These are phyloP conservation scores for Macroteleia sp. DNA, from an alignment of 2,888 invertebrate genomes.

Conservation along the genomic window DNA sequence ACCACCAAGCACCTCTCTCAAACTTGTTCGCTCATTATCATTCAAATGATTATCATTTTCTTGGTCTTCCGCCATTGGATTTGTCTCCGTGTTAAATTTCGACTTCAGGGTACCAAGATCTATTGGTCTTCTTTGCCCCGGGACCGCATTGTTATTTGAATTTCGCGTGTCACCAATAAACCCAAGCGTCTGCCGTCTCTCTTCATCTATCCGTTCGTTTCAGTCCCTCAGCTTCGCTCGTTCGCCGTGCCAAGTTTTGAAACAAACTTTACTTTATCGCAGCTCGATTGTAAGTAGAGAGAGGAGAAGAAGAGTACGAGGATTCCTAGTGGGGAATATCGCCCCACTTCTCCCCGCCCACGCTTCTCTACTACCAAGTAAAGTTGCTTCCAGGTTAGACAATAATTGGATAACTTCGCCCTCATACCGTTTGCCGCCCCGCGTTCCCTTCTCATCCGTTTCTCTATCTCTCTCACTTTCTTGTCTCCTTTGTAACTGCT, in stretches of 20 bases:
- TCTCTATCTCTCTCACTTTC: slow-evolving; percentile 4
- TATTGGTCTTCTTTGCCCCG: neutral
- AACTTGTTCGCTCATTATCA: slow-evolving; percentile 32
- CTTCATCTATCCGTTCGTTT: slow-evolving; percentile 32
- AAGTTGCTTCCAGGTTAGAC: slow-evolving; percentile 84
- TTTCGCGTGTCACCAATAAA: slow-evolving; percentile 62
- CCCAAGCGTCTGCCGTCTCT: slow-evolving; percentile 26
- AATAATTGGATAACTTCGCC: slow-evolving; percentile 84
- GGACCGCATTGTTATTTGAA: slow-evolving; percentile 51
- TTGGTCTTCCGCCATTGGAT: neutral
- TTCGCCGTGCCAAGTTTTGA: slow-evolving; percentile 74
- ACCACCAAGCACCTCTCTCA: slow-evolving; percentile 8
- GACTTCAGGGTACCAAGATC: neutral
- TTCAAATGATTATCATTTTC: slow-evolving; percentile 29
- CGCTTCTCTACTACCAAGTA: slow-evolving; percentile 74
- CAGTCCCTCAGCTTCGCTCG: slow-evolving; percentile 36
- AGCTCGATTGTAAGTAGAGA: slow-evolving; percentile 71
- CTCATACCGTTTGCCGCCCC: slow-evolving; percentile 74
- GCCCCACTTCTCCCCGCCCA: slow-evolving; percentile 57
- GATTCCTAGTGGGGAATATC: slow-evolving; percentile 65
- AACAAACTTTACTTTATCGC: slow-evolving; percentile 82
- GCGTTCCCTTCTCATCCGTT: slow-evolving; percentile 39
- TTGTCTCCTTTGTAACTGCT: neutral
- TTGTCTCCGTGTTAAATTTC: neutral
- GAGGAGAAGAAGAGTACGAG: slow-evolving; percentile 43